Percentiles rank a stretch among this genome's conserved stretches.
Conservation (phyloP, 2,888 invertebrate genomes). For the Hymenopus coronatus region DNA sequence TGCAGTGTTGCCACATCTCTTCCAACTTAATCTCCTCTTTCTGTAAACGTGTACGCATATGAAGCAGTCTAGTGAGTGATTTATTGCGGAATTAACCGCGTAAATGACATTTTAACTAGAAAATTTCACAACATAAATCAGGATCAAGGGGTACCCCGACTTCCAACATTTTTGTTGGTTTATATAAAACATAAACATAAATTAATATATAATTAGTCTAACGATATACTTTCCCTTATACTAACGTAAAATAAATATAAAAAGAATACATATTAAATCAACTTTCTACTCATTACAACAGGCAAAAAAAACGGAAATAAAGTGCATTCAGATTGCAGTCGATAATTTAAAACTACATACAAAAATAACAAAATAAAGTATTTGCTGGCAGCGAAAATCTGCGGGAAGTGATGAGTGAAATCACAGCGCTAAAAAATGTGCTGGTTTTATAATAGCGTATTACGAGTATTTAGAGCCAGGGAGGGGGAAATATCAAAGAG, state of each 20-base stretch:
- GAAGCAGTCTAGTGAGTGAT: neutral
- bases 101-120: neutral
- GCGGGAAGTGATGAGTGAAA: neutral
- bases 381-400: neutral
- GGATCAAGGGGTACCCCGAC: neutral
- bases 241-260: neutral
- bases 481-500: neutral
- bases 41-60: neutral
- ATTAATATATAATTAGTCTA: neutral
- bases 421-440: neutral
- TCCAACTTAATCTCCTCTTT: neutral
- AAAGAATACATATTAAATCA: neutral
- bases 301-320: neutral
- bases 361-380: neutral
- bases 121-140: neutral
- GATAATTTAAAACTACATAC: neutral
- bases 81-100: too few relatives aligned
- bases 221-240: neutral
- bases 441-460: neutral
- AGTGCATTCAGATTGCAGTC: neutral
- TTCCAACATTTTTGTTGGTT: neutral
- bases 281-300: slow-evolving; percentile 4
- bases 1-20: neutral
- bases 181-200: neutral
- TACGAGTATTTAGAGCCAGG: neutral